Conservation (phyloP, 2,797 vertebrate species). For the Oryzias sinensis region DNA sequence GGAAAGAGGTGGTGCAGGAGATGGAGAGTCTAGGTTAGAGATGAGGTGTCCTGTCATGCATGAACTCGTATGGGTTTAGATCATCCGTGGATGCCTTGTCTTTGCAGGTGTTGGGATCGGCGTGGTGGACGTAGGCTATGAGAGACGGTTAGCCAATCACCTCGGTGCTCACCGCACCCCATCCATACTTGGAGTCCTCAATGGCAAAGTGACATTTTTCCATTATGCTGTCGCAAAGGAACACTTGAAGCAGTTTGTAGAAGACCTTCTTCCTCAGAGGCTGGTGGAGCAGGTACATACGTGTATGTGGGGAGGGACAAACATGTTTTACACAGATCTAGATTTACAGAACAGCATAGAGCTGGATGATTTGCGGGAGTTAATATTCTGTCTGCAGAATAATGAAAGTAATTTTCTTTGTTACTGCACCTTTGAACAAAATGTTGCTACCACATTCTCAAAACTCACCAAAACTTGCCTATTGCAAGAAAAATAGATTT, state of each 20-base stretch:
- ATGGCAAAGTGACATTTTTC: conserved; percentile 92
- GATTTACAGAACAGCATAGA: too few relatives aligned
- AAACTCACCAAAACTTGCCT: too few relatives aligned
- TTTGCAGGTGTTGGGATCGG: conserved; percentile 90
- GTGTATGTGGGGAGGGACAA: background rate
- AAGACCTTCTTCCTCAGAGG: conserved; percentile 91
- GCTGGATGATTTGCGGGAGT: too few relatives aligned
- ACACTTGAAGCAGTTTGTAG: conserved; percentile 90
- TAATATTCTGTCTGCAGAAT: too few relatives aligned
- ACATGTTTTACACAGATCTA: background rate
- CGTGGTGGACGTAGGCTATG: conserved; percentile 91
- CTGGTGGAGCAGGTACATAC: conserved; percentile 88
- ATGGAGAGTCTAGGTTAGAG: conserved; percentile 87
- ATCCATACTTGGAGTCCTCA: conserved; percentile 90
- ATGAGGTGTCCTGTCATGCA: background rate
- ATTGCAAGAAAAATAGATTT: too few relatives aligned
- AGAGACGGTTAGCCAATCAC: conserved; percentile 91
- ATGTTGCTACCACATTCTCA: too few relatives aligned
- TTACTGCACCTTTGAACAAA: too few relatives aligned
- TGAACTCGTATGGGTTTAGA: background rate
- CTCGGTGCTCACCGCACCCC: conserved; percentile 94
- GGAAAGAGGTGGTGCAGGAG: conserved; percentile 94
- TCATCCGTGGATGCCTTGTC: background rate
- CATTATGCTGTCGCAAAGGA: conserved; percentile 89
- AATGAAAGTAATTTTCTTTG: too few relatives aligned